Percentiles rank a stretch among this genome's conserved stretches.
Evolutionary conservation across 2,797 vertebrate species (phyloP).

Genomic region (Eurystomus glaucurus): DNA sequence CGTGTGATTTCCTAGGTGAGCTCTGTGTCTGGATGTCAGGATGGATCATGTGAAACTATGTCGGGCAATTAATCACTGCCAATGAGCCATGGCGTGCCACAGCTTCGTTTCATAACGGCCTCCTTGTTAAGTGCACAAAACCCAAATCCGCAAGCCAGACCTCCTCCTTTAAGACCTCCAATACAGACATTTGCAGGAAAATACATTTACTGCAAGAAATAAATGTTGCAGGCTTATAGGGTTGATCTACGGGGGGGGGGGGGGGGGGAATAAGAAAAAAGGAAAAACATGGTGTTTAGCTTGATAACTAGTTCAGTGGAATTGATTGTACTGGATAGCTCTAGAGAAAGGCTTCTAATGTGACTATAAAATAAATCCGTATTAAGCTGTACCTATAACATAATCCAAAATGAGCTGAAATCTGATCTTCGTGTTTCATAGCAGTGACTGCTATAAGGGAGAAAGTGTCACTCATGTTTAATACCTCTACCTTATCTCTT

Average conservation of each 20-base stretch:
- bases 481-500: neutral
- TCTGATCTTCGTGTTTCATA: neutral
- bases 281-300: neutral
- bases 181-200: constrained; percentile 20
- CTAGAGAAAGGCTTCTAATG: neutral
- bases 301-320: neutral
- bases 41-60: constrained; percentile 87
- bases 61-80: constrained; percentile 88
- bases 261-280: too few relatives aligned
- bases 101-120: constrained; percentile 76
- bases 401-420: neutral
- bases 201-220: neutral
- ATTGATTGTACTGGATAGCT: neutral
- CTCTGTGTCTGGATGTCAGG: constrained; percentile 80
- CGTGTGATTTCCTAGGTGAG: constrained; percentile 83
- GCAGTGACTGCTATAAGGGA: neutral
- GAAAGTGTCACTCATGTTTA: neutral
- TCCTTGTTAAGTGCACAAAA: constrained; percentile 57
- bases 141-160: constrained; percentile 31
- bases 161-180: constrained; percentile 29
- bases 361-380: neutral
- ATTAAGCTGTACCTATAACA: neutral
- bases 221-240: neutral
- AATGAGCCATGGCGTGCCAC: constrained; percentile 88
- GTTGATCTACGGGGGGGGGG: accelerated